Percentiles rank a stretch among this genome's conserved stretches.
Conservation (phyloP, 2,113 vertebrate species). For the Suncus etruscus region DNA sequence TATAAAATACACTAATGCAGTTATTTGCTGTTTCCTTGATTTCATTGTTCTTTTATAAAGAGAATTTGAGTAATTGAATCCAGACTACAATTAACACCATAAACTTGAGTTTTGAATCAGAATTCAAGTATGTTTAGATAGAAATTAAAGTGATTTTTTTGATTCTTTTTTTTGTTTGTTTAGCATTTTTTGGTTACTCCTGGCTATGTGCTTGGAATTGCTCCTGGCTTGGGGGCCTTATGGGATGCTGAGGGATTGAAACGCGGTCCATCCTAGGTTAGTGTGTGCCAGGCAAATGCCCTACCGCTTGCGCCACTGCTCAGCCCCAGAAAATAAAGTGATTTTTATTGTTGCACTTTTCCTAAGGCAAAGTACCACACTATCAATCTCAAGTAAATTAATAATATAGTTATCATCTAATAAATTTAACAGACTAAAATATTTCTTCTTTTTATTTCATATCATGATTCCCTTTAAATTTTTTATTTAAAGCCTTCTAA, state of each 20-base stretch:
- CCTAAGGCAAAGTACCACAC: background rate
- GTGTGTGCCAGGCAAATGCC: too few species aligned
- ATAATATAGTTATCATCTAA: background rate
- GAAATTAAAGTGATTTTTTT: conserved; percentile 7
- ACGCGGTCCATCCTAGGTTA: too few species aligned
- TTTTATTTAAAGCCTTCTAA: background rate
- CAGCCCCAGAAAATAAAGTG: background rate
- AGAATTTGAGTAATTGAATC: conserved; percentile 13
- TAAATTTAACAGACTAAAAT: background rate
- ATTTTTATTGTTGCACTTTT: background rate
- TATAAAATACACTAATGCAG: background rate
- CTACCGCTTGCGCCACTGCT: too few species aligned
- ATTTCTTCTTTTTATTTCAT: background rate
- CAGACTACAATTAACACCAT: background rate
- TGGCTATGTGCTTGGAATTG: too few species aligned
- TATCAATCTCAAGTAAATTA: background rate
- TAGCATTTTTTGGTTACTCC: too few species aligned
- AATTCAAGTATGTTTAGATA: background rate
- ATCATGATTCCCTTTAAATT: background rate
- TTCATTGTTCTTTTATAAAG: conserved; percentile 34
- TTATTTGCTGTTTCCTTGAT: background rate
- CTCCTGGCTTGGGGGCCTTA: too few species aligned
- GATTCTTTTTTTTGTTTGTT: too few species aligned
- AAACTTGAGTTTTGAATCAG: background rate
- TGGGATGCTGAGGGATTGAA: too few species aligned